Conservation (phyloP, 2,797 vertebrate genomes). For the Falco novaeseelandiae region DNA sequence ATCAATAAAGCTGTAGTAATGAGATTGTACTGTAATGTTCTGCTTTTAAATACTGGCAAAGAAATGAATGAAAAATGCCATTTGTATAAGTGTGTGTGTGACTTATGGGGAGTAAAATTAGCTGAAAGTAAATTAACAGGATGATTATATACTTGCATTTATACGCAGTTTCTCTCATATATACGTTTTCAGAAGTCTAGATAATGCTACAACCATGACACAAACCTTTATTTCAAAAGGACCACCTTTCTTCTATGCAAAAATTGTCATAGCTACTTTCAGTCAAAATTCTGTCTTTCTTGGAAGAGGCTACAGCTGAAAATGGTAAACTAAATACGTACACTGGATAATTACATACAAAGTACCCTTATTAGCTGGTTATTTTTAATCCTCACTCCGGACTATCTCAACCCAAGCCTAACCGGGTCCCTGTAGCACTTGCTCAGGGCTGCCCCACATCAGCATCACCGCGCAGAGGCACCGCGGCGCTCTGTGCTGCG, state of each 20-base stretch:
- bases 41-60: constrained; percentile 43
- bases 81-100: neutral
- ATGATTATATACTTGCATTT: neutral
- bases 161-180: neutral
- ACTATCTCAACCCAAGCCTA: neutral
- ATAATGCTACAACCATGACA: neutral
- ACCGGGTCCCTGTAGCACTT: neutral
- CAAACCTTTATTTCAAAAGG: neutral
- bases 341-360: neutral
- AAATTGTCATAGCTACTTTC: neutral
- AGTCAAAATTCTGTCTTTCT: neutral
- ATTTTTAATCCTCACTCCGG: neutral
- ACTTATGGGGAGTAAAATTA: constrained; percentile 32
- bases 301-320: neutral
- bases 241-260: neutral
- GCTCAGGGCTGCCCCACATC: neutral
- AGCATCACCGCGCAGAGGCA: neutral
- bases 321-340: neutral
- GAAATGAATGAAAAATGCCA: constrained; percentile 26
- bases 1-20: constrained; percentile 51
- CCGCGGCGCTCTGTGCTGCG: rapidly evolving
- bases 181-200: neutral
- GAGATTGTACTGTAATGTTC: constrained; percentile 27
- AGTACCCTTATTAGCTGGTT: neutral
- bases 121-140: constrained; percentile 43